Base-by-base conservation (phyloP, 2,113 vertebrate genomes). In the Gymnarchus niloticus region DNA sequence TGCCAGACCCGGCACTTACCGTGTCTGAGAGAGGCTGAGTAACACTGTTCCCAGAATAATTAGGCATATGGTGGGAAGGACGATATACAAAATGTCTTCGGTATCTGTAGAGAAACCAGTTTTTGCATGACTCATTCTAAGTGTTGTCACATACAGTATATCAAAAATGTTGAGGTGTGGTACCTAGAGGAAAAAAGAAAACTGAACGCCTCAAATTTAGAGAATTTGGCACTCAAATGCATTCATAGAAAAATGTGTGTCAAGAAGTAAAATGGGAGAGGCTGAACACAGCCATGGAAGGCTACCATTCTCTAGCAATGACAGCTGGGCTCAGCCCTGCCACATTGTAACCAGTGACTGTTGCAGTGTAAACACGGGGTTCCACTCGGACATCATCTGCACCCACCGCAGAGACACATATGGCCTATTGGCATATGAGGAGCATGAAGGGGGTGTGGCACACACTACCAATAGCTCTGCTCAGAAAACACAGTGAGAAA, bases 1-100 rank as follows among this genome's bases (percentile, higher is more conserved):
- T 56, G 12, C 6, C 59, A 65, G 5, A 6, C 5, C 14, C 17
- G 19, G 12, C 46, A 87, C 90, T 89, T 86, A 91, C 90, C 86
- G 6, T 48, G 85, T 87, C 87, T 56, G 73, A 5, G 41, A 83
- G 10, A 87, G 80, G 41, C 86, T 21, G 0, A 81, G 86, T 23
- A 89, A 81, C 23, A 88, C 49, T 19, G 84, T 48, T 1, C 78
- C 46, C 49, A 51, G 8, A 37, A 87, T 1, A 6, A 85, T 28
- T n/a, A 89, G 23, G 12, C 87, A 33, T 49, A 84, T 7, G 56
- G 81, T 1, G n/a, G 85, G 76, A 84, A 87, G 4, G 7, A 33
- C 51, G 37, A 46, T 28, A 3, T 14, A 86, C 46, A 88, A 41
- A 49, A 80, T 85, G 48, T 88, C 86, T 57, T 52, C 28, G 21